Percentiles rank a stretch among this genome's conserved stretches.
Conservation (phyloP, 1,140 invertebrate genomes). For the Drosophila mayri region DNA sequence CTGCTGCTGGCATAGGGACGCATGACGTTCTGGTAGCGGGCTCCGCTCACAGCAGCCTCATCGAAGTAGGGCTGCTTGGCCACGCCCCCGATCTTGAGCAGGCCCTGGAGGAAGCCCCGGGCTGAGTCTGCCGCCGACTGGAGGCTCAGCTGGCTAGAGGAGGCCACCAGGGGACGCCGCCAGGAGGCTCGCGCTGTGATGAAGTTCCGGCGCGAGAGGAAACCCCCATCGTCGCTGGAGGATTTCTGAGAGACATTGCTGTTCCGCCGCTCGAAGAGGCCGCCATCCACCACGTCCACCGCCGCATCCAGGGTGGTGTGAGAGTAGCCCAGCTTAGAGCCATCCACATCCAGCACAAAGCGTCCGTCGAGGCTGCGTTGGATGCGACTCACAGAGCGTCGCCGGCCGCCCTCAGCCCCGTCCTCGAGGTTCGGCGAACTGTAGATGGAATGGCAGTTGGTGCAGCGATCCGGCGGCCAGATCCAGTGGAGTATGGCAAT, state of each 20-base stretch:
- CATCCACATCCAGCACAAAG: conserved; percentile 88
- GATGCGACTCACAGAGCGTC: conserved; percentile 86
- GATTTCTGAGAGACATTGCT: conserved; percentile 88
- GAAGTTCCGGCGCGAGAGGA: conserved; percentile 87
- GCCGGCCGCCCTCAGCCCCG: conserved; percentile 40
- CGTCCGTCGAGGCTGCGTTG: conserved; percentile 90
- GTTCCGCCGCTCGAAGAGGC: conserved; percentile 86
- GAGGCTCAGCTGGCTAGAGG: conserved; percentile 89
- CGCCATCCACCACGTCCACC: conserved; percentile 70
- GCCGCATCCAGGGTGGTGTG: conserved; percentile 29
- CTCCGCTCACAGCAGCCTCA: conserved; percentile 53
- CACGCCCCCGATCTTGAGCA: conserved; percentile 65
- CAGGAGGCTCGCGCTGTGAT: conserved; percentile 87
- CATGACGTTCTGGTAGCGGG: conserved; percentile 75
- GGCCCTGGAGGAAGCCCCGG: conserved; percentile 72
- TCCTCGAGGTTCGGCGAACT: conserved; percentile 76
- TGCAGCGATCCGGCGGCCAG: conserved; percentile 89
- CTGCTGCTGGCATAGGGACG: conserved; percentile 69
- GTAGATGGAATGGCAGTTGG: conserved; percentile 85
- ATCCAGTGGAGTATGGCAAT: conserved; percentile 88
- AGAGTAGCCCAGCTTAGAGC: conserved; percentile 52
- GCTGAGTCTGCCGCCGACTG: conserved; percentile 85
- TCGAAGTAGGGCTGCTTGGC: conserved; percentile 48
- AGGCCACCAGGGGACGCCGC: conserved; percentile 88
- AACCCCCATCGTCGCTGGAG: conserved; percentile 93